Evolutionary conservation across 2,113 vertebrate species (phyloP).

Genomic region (Psettodes erumei): DNA sequence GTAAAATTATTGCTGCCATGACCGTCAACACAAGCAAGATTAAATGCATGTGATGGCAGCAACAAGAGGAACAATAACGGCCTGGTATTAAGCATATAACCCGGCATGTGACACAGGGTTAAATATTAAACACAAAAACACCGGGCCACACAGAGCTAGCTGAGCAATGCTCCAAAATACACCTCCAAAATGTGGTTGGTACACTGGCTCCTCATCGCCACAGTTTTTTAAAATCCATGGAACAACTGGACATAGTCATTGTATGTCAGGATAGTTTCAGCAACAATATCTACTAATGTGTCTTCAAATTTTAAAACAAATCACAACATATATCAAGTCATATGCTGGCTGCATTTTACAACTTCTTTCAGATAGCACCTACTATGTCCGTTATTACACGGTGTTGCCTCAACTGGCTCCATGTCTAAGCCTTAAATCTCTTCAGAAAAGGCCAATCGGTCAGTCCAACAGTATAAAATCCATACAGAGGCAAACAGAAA

Average conservation of each 20-base stretch:
- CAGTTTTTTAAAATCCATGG: constrained; percentile 30
- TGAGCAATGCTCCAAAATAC: not conserved
- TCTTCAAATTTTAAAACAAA: constrained; percentile 27
- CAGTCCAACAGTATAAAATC: constrained; percentile 1
- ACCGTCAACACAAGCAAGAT: constrained; percentile 65
- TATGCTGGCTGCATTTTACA: constrained; percentile 17
- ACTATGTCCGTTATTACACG: constrained; percentile 27
- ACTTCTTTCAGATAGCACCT: constrained; percentile 7
- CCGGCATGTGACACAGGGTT: constrained; percentile 26
- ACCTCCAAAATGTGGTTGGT: not conserved
- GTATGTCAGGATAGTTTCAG: constrained; percentile 38
- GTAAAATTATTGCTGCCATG: constrained; percentile 47
- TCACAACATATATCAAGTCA: constrained; percentile 7
- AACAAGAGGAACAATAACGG: constrained; percentile 60
- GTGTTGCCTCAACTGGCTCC: constrained; percentile 24
- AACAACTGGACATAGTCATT: constrained; percentile 25
- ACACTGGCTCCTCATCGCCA: not conserved
- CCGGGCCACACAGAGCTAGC: not conserved
- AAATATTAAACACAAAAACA: constrained; percentile 23
- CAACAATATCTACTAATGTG: not conserved
- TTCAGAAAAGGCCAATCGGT: constrained; percentile 20
- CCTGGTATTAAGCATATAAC: constrained; percentile 24
- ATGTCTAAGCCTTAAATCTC: constrained; percentile 31
- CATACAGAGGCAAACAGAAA: constrained; percentile 33
- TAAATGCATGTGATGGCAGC: constrained; percentile 53